Conservation (phyloP, 2,888 invertebrate species). For the Brachynemurus nebulosus region DNA sequence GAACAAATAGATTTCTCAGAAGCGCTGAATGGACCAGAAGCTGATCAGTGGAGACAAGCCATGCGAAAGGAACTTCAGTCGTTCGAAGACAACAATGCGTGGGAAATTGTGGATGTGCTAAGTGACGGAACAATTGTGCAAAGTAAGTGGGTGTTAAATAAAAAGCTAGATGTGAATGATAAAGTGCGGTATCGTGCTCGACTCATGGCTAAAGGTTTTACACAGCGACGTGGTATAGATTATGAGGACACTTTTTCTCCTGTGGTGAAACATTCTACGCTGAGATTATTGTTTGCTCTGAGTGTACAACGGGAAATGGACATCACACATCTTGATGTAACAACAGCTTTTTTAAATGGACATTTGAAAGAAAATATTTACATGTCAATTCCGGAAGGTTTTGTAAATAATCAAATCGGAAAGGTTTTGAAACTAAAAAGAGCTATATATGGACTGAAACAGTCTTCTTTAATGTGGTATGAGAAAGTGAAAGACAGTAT, state of each 20-base stretch:
- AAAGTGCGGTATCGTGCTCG: slow-evolving; percentile 18
- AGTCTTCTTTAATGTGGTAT: background rate
- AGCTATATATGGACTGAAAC: slow-evolving; percentile 1
- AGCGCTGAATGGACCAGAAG: slow-evolving; percentile 19
- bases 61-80: slow-evolving; percentile 21
- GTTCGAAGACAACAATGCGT: slow-evolving; percentile 22
- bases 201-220: slow-evolving; percentile 20
- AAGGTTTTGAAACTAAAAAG: slow-evolving; percentile 2
- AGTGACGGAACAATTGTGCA: slow-evolving; percentile 17
- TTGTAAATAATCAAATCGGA: slow-evolving; percentile 12
- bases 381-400: slow-evolving; percentile 18
- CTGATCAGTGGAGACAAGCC: slow-evolving; percentile 18
- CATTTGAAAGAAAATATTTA: slow-evolving; percentile 17
- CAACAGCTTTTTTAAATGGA: slow-evolving; percentile 22
- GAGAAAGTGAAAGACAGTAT: slow-evolving; percentile 8
- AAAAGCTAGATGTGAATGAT: slow-evolving; percentile 18
- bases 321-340: slow-evolving; percentile 18
- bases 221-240: slow-evolving; percentile 18
- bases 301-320: slow-evolving; percentile 13
- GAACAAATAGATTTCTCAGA: slow-evolving; percentile 17
- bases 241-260: slow-evolving; percentile 20
- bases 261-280: slow-evolving; percentile 16
- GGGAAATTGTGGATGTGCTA: slow-evolving; percentile 20
- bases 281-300: slow-evolving; percentile 18
- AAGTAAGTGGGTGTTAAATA: slow-evolving; percentile 23